phyloP scores from a whole-genome alignment of 30 jellyfish, hydroid and myxozoan species.

The Phacellophora camtschatica region DNA sequence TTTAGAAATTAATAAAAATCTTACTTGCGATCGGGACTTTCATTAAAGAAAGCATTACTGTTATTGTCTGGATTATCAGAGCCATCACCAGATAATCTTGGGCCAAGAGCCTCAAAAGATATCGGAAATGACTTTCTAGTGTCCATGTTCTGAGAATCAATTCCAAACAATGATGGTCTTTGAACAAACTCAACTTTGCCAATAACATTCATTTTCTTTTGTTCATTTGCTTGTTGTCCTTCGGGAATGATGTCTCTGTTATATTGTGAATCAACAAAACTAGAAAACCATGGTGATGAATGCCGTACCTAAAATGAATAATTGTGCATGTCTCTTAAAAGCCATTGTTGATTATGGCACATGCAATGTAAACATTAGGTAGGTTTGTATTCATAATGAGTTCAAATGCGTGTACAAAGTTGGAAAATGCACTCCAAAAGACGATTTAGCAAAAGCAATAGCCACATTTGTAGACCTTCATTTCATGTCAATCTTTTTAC shows the following conservation, averaged over 20 bases:
- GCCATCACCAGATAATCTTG: conserved; percentile 82
- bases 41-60: neutral
- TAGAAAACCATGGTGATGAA: conserved; percentile 42
- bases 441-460: too few species aligned
- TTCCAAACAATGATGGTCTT: conserved; percentile 42
- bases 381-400: too few species aligned
- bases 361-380: too few species aligned
- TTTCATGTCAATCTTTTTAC: too few species aligned
- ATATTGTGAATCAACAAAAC: conserved; percentile 26
- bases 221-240: conserved; percentile 25
- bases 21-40: conserved; percentile 57
- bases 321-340: too few species aligned
- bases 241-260: conserved; percentile 49
- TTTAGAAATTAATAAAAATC: too few species aligned
- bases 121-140: neutral
- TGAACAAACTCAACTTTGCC: conserved; percentile 61
- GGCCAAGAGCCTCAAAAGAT: conserved; percentile 56
- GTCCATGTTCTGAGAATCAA: neutral
- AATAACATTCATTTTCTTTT: neutral
- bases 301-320: conserved; percentile 63
- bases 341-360: too few species aligned
- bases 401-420: too few species aligned
- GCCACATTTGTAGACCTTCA: too few species aligned
- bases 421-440: too few species aligned
- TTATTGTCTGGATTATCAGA: conserved; percentile 64